These are phyloP conservation scores for Syngnathus rostellatus DNA, from an alignment of 2,797 vertebrate genomes.

Conservation along the genomic window DNA sequence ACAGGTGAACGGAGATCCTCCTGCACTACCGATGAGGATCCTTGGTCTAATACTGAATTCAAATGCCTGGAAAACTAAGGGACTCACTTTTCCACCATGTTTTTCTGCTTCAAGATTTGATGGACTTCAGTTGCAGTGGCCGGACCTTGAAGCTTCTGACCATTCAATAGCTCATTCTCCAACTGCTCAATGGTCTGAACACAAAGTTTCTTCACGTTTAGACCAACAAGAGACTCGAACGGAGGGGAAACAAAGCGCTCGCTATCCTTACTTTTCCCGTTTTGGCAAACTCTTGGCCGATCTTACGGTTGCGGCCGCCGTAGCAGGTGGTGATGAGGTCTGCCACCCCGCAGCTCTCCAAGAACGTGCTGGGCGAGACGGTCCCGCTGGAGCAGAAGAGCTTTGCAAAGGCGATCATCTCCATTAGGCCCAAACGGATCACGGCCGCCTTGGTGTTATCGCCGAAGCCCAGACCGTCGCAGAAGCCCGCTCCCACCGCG, in stretches of 20 bases:
- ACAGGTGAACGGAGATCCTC: not conserved
- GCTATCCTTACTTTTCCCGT: conserved; percentile 72
- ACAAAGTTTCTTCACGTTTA: conserved; percentile 2
- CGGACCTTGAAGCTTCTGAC: conserved; percentile 96
- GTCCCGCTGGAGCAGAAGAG: conserved; percentile 79
- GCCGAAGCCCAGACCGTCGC: conserved; percentile 87
- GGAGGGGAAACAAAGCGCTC: not conserved
- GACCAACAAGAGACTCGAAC: not conserved
- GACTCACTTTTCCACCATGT: conserved; percentile 82
- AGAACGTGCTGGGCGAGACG: conserved; percentile 78
- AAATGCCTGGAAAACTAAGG: not conserved
- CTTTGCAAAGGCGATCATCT: conserved; percentile 89
- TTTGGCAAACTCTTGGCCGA: conserved; percentile 86
- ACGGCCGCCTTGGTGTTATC: conserved; percentile 97
- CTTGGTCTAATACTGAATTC: not conserved
- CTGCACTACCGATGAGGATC: not conserved
- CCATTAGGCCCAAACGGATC: conserved; percentile 93
- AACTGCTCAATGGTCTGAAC: conserved; percentile 82
- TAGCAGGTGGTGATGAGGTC: conserved; percentile 99
- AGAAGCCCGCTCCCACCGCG: conserved; percentile 94
- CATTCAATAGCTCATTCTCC: conserved; percentile 92
- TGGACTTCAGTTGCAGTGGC: conserved; percentile 84
- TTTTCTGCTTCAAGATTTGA: conserved; percentile 80
- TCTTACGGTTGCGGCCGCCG: conserved; percentile 89
- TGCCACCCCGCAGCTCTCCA: conserved; percentile 93